Evolutionary conservation across 2,888 invertebrate genomes (phyloP), one percentile per base, ranked within the genome.

Genomic region (Drosophila demipolita): DNA sequence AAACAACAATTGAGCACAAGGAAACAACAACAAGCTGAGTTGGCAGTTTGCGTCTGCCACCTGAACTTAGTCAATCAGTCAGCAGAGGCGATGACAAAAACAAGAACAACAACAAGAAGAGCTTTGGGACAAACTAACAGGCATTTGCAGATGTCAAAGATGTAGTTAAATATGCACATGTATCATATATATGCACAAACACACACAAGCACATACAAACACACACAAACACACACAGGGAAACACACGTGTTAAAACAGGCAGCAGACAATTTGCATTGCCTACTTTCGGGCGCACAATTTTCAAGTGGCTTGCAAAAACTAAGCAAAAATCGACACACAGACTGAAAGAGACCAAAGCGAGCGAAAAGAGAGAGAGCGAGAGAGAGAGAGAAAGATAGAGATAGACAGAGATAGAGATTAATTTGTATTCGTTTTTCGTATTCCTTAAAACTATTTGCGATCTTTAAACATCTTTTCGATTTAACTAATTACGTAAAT

Each of bases 41-140:
- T 42, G 60, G 55, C 78, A 66, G 75, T 80, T 73, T 75, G 66
- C 75, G 67, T 78, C 87, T 69, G 75, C 61, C 74, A 85, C 80
- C 75, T 89, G 82, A 79, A 82, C 80, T 75, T 63, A 79, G 85
- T 87, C 89, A 83, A 85, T 84, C 88, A 88, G 86, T 87, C 87
- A 83, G 63, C 67, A 68, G 66, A 70, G 57, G 76, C 65, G 73
- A 67, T 53, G 71, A 65, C 59, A 66, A 72, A 67, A 69, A 60
- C 49, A 65, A 20, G 29, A 45, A 32, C 48, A 35, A 36, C 36
- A 52, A 26, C 40, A 40, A 48, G 4, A 36, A 49, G 23, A 23
- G 38, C 61, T 57, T 15, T 40, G 32, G 54, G 53, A 42, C 53
- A 63, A 60, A n/a, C 58, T 65, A 60, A 40, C 65, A 62, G 66